These are phyloP conservation scores for Ypsolopha scabrella DNA, from an alignment of 2,888 invertebrate genomes.

Conservation along the genomic window DNA sequence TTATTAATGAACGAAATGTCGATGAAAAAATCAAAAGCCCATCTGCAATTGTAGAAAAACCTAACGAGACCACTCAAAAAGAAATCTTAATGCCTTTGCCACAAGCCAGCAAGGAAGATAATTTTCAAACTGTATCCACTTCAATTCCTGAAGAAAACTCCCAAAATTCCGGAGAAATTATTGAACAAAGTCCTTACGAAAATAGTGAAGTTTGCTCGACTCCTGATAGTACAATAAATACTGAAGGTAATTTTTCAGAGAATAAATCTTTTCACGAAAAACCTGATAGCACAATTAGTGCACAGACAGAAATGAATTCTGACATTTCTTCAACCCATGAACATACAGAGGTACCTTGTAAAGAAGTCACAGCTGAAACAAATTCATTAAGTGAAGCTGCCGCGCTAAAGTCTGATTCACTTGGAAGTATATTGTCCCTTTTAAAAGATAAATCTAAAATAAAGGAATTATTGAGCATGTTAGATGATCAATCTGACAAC, in stretches of 20 bases:
- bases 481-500: slow-evolving; percentile 51
- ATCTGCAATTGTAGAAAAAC: no score
- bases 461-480: slow-evolving; percentile 49
- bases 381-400: slow-evolving; percentile 13
- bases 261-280: slow-evolving; percentile 2
- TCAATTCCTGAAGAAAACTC: slow-evolving; percentile 18
- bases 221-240: slow-evolving; percentile 49
- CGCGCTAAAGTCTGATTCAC: slow-evolving; percentile 24
- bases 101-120: slow-evolving; percentile 4
- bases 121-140: slow-evolving; percentile 19
- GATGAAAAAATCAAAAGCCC: no score
- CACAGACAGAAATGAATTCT: slow-evolving; percentile 27
- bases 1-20: no score
- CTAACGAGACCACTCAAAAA: background rate
- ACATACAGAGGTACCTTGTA: slow-evolving; percentile 14
- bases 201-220: slow-evolving; percentile 20
- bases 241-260: slow-evolving; percentile 12
- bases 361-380: slow-evolving; percentile 18
- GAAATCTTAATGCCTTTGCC: slow-evolving; percentile 1
- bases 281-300: slow-evolving; percentile 41
- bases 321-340: slow-evolving; percentile 35
- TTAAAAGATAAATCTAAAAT: slow-evolving; percentile 61
- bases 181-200: slow-evolving; percentile 9
- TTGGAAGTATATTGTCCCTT: slow-evolving; percentile 43
- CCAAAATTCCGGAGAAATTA: slow-evolving; percentile 6